Evolutionary conservation across 2,888 invertebrate genomes (phyloP), one percentile per base, ranked within the genome.

Genomic region (Standfussiana lucernea): DNA sequence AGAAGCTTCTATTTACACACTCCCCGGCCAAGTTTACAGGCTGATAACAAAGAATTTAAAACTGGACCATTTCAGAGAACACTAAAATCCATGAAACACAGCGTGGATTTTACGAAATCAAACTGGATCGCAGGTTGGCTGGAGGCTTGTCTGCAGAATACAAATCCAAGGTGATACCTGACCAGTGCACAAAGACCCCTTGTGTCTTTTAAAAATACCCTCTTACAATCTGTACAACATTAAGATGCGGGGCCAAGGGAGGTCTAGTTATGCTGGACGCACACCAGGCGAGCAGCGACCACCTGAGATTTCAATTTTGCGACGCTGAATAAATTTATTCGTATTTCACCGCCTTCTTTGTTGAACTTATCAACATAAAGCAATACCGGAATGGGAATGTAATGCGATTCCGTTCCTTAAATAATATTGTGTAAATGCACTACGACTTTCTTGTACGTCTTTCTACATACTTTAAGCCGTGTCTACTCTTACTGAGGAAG

Each of bases 231-330:
- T 85, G 62, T 84, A 82, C 83, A 79, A 77, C 82, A 87, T 86
- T 83, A 82, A 82, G 74, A 86, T 82, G 82, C 79, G 82, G 86
- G 87, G 84, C 82, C 74, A 79, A 82, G 80, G 89, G 80, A 87
- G 94, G 80, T 91, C 94, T 88, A 53, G 47, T 59, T 64, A 90
- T 13, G 75, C 80, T 92, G 93, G 95, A 83, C 83, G 78, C 76
- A 88, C 84, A 88, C 82, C 86, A 90, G 91, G 87, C 91, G 90
- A 89, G 91, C 90, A 89, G 87, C 92, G 93, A 93, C 95, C 96
- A 96, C 95, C 95, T 96, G 96, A 95, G 95, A 96, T 96, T 96
- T 95, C 95, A 96, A 96, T 96, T 95, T 96, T 92, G 93, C 93
- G 92, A 92, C 93, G 93, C 92, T 93, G 95, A 94, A 95, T 95